phyloP scores from a whole-genome alignment of 2,113 vertebrate genomes.

The Gobius niger region DNA sequence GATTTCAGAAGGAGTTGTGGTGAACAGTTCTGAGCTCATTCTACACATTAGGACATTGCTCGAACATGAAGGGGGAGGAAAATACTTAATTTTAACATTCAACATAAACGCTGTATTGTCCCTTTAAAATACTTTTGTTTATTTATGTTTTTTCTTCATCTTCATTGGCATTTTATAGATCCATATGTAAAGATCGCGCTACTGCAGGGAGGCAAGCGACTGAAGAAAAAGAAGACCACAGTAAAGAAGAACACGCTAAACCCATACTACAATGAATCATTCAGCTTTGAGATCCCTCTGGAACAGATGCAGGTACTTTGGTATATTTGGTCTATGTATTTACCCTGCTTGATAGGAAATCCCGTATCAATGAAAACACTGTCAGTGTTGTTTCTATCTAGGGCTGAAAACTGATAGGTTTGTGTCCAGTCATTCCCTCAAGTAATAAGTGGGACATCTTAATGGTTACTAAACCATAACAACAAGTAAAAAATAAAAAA shows the following conservation, averaged over 20 bases:
- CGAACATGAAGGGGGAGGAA: too few relatives aligned
- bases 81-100: too few relatives aligned
- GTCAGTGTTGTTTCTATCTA: too few relatives aligned
- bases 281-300: slow-evolving; percentile 98
- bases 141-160: not conserved
- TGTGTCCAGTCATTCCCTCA: too few relatives aligned
- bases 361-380: too few relatives aligned
- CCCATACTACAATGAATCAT: slow-evolving; percentile 97
- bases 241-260: slow-evolving; percentile 99
- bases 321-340: not conserved
- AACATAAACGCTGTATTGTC: too few relatives aligned
- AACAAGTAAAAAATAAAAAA: not conserved
- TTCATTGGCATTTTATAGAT: slow-evolving; percentile 72
- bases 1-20: too few relatives aligned
- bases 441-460: too few relatives aligned
- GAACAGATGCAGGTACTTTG: slow-evolving; percentile 94
- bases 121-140: not conserved
- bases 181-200: slow-evolving; percentile 98
- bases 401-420: too few relatives aligned
- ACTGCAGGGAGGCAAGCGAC: slow-evolving; percentile 93
- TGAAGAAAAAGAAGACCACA: slow-evolving; percentile 99
- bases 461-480: too few relatives aligned
- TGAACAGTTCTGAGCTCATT: too few relatives aligned
- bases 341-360: not conserved
- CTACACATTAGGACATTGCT: too few relatives aligned